Evolutionary conservation across 2,113 vertebrate genomes (phyloP).

Genomic region (Elaphurus davidianus): DNA sequence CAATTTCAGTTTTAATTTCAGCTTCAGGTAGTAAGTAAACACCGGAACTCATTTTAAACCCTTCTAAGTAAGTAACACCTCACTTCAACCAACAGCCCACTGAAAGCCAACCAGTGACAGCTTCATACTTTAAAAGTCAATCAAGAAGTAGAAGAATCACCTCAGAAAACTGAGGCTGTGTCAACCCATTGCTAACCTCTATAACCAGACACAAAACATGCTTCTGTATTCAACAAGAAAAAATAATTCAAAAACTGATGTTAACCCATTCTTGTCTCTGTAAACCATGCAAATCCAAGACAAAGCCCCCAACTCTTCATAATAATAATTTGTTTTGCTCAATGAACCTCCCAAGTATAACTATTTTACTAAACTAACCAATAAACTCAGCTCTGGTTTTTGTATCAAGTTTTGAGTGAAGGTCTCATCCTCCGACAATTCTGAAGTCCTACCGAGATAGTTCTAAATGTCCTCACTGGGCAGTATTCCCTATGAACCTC

Average conservation of each 20-base stretch:
- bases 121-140: not conserved
- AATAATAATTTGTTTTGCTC: not conserved
- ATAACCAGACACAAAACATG: not conserved
- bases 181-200: not conserved
- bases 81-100: not conserved
- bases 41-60: slow-evolving; percentile 5
- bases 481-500: not conserved
- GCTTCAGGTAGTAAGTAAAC: not conserved
- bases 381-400: not conserved
- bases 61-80: not conserved
- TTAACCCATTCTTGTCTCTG: not conserved
- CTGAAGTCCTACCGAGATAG: not conserved
- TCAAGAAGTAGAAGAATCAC: not conserved
- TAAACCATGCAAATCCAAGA: not conserved
- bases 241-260: not conserved
- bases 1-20: slow-evolving; percentile 9
- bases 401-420: not conserved
- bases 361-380: not conserved
- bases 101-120: not conserved
- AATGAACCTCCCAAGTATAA: not conserved
- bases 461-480: not conserved
- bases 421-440: not conserved
- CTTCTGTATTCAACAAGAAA: not conserved
- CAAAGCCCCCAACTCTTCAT: not conserved
- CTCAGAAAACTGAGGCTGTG: not conserved